Evolutionary conservation across 2,797 vertebrate species (phyloP), one percentile per base, ranked within the genome.

Genomic region (Lacerta viridis): DNA sequence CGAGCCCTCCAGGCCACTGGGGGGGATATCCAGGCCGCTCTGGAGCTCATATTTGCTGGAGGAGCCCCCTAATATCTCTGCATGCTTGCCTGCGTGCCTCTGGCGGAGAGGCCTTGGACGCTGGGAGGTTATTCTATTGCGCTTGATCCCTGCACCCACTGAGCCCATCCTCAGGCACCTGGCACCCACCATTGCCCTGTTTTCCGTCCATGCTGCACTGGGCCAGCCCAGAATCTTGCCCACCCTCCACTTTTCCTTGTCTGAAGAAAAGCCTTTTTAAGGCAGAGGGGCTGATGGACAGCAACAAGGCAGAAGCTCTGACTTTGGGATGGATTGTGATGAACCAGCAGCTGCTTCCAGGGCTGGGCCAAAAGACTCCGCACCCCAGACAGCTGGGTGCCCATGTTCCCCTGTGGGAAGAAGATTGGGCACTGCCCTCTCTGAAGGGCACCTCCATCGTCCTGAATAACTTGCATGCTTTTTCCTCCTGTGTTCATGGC

Each of bases 21-120:
- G 1, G 99, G 99, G 9, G 98, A 99, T 95, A 98, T 99, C 93
- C 99, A 99, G 95, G 98, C 99, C 2, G 99, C 99, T 84, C 96
- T 99, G 91, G 99, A 99, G 97, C 98, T 99, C 94, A 99, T 99
- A 96, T 99, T 99, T 90, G 98, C 99, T 0, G 98, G 99, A 86
- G 98, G 98, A 39, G 98, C 98, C 27, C 98, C 97, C 33, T 33
- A 33, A 33, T 33, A 33, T 33, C 33, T 33, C 33, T 33, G 33
- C 33, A 33, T 33, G 33, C 33, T 33, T 33, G 33, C 33, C 33
- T 33, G 33, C 33, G 33, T 33, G 33, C 33, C 33, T 33, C 33
- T 33, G 33, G 2, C 33, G 33, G 33, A 33, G 33, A 33, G 33
- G 33, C 33, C 33, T 33, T 33, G 33, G 33, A 33, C 33, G 33